These are phyloP conservation scores for Bellardia bayeri DNA, from an alignment of 2,888 invertebrate genomes.

Conservation along the genomic window DNA sequence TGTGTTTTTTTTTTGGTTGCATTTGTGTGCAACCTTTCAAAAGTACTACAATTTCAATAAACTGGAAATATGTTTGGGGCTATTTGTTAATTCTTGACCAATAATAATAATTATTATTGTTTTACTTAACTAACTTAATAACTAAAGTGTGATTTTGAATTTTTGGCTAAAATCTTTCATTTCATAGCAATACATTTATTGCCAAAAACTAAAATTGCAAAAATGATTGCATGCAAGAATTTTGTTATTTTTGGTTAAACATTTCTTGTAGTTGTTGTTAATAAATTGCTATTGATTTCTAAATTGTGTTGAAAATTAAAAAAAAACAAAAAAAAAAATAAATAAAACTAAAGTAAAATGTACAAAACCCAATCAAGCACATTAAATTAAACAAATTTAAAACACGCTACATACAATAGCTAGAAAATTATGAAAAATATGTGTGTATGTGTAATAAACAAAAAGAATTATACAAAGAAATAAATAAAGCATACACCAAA, in stretches of 20 bases:
- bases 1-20: neutral
- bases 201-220: slow-evolving; percentile 14
- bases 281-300: slow-evolving; percentile 67
- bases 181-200: neutral
- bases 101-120: slow-evolving; percentile 35
- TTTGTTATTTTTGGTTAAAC: slow-evolving; percentile 29
- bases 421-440: neutral
- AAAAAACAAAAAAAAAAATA: slow-evolving; percentile 15
- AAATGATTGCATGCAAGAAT: slow-evolving; percentile 69
- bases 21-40: slow-evolving; percentile 30
- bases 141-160: slow-evolving; percentile 45
- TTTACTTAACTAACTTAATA: slow-evolving; percentile 21
- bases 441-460: neutral
- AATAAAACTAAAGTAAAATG: slow-evolving; percentile 17
- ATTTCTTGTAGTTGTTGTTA: neutral
- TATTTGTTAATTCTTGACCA: slow-evolving; percentile 49
- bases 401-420: slow-evolving; percentile 38
- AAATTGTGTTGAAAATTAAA: slow-evolving; percentile 50
- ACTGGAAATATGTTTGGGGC: neutral
- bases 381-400: slow-evolving; percentile 55
- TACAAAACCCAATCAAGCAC: slow-evolving; percentile 57
- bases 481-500: neutral
- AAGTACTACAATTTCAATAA: slow-evolving; percentile 12
- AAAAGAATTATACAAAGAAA: neutral
- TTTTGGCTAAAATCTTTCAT: slow-evolving; percentile 16